A percentile compares a stretch with the other conserved stretches of the same genome.
Evolutionary conservation across 2,797 vertebrate species (phyloP).

Genomic region (Scolopax bukidnonensis): DNA sequence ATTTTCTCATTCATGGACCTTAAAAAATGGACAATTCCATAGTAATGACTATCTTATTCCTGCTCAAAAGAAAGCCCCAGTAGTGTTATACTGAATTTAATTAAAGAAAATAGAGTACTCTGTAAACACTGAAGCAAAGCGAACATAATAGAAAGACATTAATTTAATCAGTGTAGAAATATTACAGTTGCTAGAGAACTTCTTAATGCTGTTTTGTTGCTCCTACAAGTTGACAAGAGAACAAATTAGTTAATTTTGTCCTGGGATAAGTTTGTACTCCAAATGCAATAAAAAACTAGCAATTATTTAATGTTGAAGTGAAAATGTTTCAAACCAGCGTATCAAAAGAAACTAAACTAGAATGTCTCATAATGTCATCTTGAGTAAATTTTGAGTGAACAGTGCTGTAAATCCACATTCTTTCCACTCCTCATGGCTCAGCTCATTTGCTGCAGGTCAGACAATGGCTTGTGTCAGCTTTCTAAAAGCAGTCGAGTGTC

Average conservation of each 20-base stretch:
- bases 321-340: neutral
- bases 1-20: neutral
- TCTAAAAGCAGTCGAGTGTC: neutral
- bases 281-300: neutral
- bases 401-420: neutral
- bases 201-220: neutral
- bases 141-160: neutral
- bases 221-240: neutral
- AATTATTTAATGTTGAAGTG: neutral
- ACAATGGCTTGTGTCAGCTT: neutral
- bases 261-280: neutral
- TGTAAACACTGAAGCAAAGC: neutral
- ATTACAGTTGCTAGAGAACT: neutral
- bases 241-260: conserved; percentile 1
- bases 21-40: neutral
- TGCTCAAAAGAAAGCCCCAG: neutral
- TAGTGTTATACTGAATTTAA: neutral
- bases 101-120: neutral
- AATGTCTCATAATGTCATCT: neutral
- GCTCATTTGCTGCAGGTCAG: neutral
- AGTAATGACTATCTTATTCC: neutral
- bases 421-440: neutral
- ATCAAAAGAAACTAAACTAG: neutral
- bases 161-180: neutral
- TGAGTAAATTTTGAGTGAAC: neutral